Evolutionary conservation across 2,888 invertebrate genomes (phyloP).

Genomic region (Temnothorax ravouxi): DNA sequence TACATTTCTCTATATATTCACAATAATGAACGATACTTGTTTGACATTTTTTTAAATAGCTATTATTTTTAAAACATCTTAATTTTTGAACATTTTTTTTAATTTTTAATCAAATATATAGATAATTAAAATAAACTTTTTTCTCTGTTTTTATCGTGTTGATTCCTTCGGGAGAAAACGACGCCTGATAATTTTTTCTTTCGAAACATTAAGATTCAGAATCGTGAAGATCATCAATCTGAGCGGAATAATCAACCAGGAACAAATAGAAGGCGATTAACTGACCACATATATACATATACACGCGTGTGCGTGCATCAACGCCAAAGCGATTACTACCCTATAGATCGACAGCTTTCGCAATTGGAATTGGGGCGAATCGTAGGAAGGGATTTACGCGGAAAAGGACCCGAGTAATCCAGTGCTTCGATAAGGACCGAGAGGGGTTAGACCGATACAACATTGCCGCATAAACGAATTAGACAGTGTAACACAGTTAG

Average conservation of each 20-base stretch:
- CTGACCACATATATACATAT: not conserved
- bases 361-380: conserved; percentile 51
- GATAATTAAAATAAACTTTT: too few species aligned
- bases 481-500: conserved; percentile 74
- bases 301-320: not conserved
- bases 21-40: not conserved
- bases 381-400: conserved; percentile 52
- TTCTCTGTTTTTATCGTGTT: too few species aligned
- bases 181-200: not conserved
- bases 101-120: too few species aligned
- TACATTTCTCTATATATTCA: conserved; percentile 4
- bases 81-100: too few species aligned
- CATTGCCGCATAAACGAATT: conserved; percentile 74
- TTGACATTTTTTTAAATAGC: too few species aligned
- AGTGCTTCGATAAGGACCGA: conserved; percentile 23
- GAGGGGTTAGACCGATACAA: conserved; percentile 60
- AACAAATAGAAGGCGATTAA: conserved; percentile 12
- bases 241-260: not conserved
- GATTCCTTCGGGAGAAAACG: too few species aligned
- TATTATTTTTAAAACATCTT: too few species aligned
- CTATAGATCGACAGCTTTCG: conserved; percentile 42
- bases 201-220: not conserved
- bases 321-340: conserved; percentile 9
- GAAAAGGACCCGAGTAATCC: conserved; percentile 61
- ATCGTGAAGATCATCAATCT: not conserved